A percentile compares a stretch with the other conserved stretches of the same genome.
Conservation (phyloP, 2,888 invertebrate genomes). For the Drosophila nr. medialis region DNA sequence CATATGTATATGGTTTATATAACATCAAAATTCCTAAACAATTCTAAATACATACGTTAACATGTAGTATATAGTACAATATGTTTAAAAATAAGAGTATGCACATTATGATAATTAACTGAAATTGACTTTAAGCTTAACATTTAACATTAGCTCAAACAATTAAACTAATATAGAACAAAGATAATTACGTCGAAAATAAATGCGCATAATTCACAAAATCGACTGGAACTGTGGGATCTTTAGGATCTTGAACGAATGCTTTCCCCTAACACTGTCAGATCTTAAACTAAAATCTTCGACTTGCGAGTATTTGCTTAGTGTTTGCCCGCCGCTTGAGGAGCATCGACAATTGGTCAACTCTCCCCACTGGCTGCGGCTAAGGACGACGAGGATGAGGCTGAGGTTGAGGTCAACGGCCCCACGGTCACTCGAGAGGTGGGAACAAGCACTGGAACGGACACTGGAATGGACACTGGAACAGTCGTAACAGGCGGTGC, state of each 20-base stretch:
- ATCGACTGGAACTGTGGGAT: constrained; percentile 38
- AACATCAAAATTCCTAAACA: constrained; percentile 43
- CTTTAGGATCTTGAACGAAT: constrained; percentile 4
- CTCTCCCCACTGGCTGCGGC: constrained; percentile 56
- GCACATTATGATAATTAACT: constrained; percentile 36
- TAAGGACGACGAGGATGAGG: constrained; percentile 61
- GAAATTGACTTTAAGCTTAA: constrained; percentile 54
- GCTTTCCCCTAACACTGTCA: constrained; percentile 11
- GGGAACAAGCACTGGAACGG: constrained; percentile 23
- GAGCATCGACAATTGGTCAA: constrained; percentile 48
- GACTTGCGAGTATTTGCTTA: constrained; percentile 73
- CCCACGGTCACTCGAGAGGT: constrained; percentile 33
- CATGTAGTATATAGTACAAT: constrained; percentile 4
- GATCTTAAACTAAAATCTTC: constrained; percentile 64
- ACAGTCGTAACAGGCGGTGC: constrained; percentile 15
- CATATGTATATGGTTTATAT: constrained; percentile 32
- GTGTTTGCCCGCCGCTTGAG: constrained; percentile 33
- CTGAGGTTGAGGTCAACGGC: constrained; percentile 38
- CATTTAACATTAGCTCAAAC: constrained; percentile 28
- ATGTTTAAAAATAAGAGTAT: constrained; percentile 48
- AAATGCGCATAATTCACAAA: constrained; percentile 64
- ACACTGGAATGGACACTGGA: background rate
- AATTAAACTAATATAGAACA: constrained; percentile 37
- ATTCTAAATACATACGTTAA: constrained; percentile 14
- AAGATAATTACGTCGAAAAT: constrained; percentile 51